phyloP scores from a whole-genome alignment of 37 sponge, comb jelly and placozoan species.

The Diacarnus erythraeanus region DNA sequence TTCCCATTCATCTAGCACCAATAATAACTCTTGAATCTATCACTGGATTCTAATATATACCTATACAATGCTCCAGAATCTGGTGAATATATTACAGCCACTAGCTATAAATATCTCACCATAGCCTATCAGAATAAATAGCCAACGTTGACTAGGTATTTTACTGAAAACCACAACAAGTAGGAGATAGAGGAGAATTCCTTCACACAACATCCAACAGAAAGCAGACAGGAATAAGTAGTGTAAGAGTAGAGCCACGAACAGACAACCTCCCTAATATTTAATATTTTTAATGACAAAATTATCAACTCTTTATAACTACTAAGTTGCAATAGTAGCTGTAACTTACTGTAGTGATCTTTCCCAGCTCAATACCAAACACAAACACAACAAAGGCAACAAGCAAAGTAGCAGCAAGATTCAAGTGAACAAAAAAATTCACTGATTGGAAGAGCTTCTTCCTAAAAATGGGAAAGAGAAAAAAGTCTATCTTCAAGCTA shows the following conservation, averaged over 20 bases:
- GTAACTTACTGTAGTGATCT: neutral
- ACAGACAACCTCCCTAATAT: constrained; percentile 40
- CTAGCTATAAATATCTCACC: too few relatives aligned
- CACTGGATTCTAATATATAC: too few relatives aligned
- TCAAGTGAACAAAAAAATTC: constrained; percentile 9
- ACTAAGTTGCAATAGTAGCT: neutral
- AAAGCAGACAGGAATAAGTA: constrained; percentile 61
- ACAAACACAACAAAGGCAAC: constrained; percentile 4
- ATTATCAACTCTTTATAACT: neutral
- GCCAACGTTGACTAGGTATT: constrained; percentile 48
- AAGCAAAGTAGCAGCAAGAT: constrained; percentile 3
- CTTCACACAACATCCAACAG: constrained; percentile 72
- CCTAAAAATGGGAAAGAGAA: constrained; percentile 6
- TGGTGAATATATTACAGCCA: too few relatives aligned
- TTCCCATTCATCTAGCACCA: too few relatives aligned
- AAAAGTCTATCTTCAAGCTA: neutral
- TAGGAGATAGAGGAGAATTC: constrained; percentile 63
- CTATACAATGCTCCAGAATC: too few relatives aligned
- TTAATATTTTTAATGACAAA: neutral
- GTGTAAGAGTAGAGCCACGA: constrained; percentile 56
- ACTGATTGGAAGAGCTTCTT: constrained; percentile 9
- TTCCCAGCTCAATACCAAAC: neutral
- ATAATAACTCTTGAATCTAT: too few relatives aligned
- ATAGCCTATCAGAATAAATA: constrained; percentile 54
- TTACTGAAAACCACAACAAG: constrained; percentile 58